Evolutionary conservation across 2,888 invertebrate genomes (phyloP).

Genomic region (Brachypalpus laphriformis): DNA sequence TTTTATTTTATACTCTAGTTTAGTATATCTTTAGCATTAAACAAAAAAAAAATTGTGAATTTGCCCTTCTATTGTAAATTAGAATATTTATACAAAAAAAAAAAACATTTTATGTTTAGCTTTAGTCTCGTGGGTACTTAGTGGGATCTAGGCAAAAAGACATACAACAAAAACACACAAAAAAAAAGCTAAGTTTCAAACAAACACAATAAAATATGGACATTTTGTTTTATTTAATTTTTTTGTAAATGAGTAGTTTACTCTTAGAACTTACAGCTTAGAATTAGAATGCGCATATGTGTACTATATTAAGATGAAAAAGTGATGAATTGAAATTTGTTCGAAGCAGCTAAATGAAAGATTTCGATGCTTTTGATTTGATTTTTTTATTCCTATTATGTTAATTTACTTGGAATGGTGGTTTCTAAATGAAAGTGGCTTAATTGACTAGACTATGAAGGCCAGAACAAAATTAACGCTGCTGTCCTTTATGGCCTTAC

Average conservation of each 20-base stretch:
- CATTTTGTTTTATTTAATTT: slow-evolving; percentile 19
- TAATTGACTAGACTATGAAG: not conserved
- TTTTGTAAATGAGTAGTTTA: slow-evolving; percentile 20
- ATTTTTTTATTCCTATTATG: not conserved
- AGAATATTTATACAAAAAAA: slow-evolving; percentile 14
- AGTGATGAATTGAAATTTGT: not conserved
- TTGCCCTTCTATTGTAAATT: slow-evolving; percentile 53
- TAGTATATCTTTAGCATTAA: slow-evolving; percentile 34
- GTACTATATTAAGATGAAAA: slow-evolving; percentile 32
- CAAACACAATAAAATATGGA: not conserved
- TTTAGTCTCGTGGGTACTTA: slow-evolving; percentile 58
- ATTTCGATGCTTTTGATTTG: not conserved
- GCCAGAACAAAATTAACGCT: too few relatives aligned
- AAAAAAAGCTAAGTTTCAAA: not conserved
- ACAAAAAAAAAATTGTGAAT: slow-evolving; percentile 9
- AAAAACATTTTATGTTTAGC: slow-evolving; percentile 39
- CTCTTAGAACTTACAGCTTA: slow-evolving; percentile 21
- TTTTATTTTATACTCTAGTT: slow-evolving; percentile 43
- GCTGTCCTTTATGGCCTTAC: not conserved
- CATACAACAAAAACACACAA: slow-evolving; percentile 15
- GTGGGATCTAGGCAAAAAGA: slow-evolving; percentile 49
- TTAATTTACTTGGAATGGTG: not conserved
- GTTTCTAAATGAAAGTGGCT: not conserved
- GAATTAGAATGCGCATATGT: slow-evolving; percentile 36
- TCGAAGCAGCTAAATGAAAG: not conserved